Percentiles rank a stretch among this genome's conserved stretches.
Evolutionary conservation across 2,113 vertebrate species (phyloP).

Genomic region (Nanger granti): DNA sequence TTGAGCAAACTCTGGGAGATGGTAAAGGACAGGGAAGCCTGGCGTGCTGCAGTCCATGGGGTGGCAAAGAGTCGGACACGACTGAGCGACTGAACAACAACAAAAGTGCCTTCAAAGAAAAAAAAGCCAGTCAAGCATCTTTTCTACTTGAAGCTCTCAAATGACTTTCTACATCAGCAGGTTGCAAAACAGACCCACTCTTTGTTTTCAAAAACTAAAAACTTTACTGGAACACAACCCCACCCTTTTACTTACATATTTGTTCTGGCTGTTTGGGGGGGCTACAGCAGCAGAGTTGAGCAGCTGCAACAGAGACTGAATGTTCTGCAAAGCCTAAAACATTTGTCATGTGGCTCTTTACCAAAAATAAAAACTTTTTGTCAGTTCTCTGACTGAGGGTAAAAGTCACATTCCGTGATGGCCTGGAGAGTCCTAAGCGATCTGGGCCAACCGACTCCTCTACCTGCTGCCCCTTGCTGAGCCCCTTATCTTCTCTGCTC

Average conservation of each 20-base stretch:
- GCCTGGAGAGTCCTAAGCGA: fast-evolving
- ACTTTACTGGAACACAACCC: no score
- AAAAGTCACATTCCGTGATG: neutral
- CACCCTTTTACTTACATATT: neutral
- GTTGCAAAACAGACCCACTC: neutral
- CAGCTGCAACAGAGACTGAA: neutral
- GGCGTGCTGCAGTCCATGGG: neutral
- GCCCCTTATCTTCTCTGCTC: neutral
- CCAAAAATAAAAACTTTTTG: neutral
- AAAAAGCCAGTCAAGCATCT: neutral
- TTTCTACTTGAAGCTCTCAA: neutral
- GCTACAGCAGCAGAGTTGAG: neutral
- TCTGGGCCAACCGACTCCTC: neutral
- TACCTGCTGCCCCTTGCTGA: neutral
- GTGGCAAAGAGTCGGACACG: neutral
- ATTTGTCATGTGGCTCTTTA: neutral
- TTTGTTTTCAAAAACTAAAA: neutral
- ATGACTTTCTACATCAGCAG: neutral
- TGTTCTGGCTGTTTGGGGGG: neutral
- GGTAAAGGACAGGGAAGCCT: neutral
- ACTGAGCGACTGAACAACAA: neutral
- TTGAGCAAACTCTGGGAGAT: neutral
- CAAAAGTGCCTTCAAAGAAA: neutral
- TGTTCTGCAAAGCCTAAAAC: neutral
- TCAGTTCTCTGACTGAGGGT: neutral